Percentiles rank a stretch among this genome's conserved stretches.
Conservation (phyloP, 2,113 vertebrate species). For the Myotis davidii region DNA sequence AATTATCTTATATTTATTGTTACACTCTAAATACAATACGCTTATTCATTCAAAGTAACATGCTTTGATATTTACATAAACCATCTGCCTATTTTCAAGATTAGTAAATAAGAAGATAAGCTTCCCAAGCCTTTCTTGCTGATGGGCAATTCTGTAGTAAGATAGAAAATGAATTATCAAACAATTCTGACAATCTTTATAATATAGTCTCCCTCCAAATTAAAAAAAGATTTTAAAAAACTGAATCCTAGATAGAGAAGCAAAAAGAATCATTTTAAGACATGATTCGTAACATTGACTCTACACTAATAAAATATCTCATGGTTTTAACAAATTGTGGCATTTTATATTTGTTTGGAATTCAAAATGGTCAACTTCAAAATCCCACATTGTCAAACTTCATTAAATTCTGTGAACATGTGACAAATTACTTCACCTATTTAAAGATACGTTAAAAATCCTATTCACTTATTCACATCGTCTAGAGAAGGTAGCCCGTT, state of each 20-base stretch:
- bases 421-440: slow-evolving; percentile 7
- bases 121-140: slow-evolving; percentile 35
- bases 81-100: slow-evolving; percentile 63
- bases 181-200: slow-evolving; percentile 45
- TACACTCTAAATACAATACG: slow-evolving; percentile 49
- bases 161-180: slow-evolving; percentile 24
- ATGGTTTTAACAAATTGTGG: background rate
- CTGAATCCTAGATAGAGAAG: slow-evolving; percentile 28
- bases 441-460: slow-evolving; percentile 45
- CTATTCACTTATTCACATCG: slow-evolving; percentile 15
- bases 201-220: background rate
- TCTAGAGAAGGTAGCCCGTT: slow-evolving; percentile 16
- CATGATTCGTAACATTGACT: background rate
- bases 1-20: slow-evolving; percentile 58
- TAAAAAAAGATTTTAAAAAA: background rate
- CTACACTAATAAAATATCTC: background rate
- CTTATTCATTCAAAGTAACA: slow-evolving; percentile 63
- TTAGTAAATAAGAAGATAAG: slow-evolving; percentile 58
- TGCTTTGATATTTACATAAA: slow-evolving; percentile 48
- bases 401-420: slow-evolving; percentile 28
- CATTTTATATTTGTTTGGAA: slow-evolving; percentile 42
- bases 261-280: background rate
- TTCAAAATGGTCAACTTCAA: slow-evolving; percentile 54
- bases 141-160: background rate
- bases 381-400: slow-evolving; percentile 42